Conservation (phyloP, 2,888 invertebrate genomes). For the Luperina testacea region DNA sequence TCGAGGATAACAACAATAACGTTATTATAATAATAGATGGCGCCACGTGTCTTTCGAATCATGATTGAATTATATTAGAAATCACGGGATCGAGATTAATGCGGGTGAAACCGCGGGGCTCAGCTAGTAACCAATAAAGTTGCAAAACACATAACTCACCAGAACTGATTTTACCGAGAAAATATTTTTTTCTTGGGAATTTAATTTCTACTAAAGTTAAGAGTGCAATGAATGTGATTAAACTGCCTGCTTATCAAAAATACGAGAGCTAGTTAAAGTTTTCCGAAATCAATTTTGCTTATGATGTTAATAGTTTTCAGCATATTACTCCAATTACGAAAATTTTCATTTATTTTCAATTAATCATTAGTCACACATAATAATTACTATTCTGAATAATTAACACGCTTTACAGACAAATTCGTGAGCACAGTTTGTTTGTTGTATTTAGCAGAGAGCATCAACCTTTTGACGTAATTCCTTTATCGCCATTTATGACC, state of each 20-base stretch:
- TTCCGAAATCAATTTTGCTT: neutral
- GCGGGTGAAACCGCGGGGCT: too few species aligned
- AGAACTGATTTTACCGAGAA: neutral
- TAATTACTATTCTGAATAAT: neutral
- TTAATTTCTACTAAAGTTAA: neutral
- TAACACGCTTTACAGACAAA: neutral
- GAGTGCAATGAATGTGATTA: neutral
- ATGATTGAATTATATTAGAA: too few species aligned
- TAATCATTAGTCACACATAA: neutral
- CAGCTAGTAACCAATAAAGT: neutral
- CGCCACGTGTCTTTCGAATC: too few species aligned
- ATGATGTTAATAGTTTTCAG: neutral
- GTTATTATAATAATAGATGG: too few species aligned
- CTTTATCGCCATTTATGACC: slow-evolving; percentile 13
- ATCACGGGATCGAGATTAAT: too few species aligned
- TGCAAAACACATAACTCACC: neutral
- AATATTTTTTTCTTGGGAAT: neutral
- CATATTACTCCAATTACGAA: neutral
- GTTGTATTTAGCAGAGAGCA: slow-evolving; percentile 12
- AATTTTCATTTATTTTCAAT: neutral
- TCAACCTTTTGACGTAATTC: slow-evolving; percentile 13
- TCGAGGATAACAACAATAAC: too few species aligned
- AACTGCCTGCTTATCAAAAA: too few species aligned
- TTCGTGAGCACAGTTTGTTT: neutral
- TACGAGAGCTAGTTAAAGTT: neutral